Evolutionary conservation across 2,113 vertebrate species (phyloP), one percentile per base, ranked within the genome.

Genomic region (Grammomys surdaster): DNA sequence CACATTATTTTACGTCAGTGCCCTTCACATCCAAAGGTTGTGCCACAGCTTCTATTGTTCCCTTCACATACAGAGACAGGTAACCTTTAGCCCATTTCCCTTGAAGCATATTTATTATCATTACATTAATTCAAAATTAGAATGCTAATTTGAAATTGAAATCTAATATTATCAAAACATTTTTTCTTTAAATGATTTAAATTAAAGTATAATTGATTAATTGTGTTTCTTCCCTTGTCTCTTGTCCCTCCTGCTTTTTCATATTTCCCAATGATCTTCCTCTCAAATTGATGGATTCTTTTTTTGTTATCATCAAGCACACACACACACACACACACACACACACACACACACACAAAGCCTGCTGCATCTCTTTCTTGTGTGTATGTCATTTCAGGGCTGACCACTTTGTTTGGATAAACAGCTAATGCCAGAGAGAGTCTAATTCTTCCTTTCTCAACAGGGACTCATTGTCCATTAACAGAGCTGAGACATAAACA

Each of bases 1-100:
- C 85, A 10, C 48, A 88, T 85, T 94, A 69, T 80, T 76, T 89
- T 85, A 80, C 60, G 77, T 48, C 88, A 80, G 3, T 91, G 56
- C 63, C 81, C 22, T 95, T 73, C n/a, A 85, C 67, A 91, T 73
- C 58, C 28, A 80, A 72, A 90, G 40, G 80, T 88, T 56, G 40
- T 70, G 51, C 31, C 60, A 46, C 28, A 69, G 72, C 58, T 33
- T 28, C 33, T 75, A 40, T 80, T 87, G 43, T 33, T 92, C 80
- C 31, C 58, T 36, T 70, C 43, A 9, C 40, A 1, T 36, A 33
- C 60, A 28, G 28, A 84, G 46, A 90, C 33, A 72, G 63, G 22
- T 94, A 24, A 90, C 56, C 87, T 92, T 85, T 36, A 14, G 12
- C 19, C 22, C 13, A 48, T 90, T 94, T 93, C 24, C n/a, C 78